Evolutionary conservation across 2,113 vertebrate species (phyloP).

Genomic region (Calidris pugnax): DNA sequence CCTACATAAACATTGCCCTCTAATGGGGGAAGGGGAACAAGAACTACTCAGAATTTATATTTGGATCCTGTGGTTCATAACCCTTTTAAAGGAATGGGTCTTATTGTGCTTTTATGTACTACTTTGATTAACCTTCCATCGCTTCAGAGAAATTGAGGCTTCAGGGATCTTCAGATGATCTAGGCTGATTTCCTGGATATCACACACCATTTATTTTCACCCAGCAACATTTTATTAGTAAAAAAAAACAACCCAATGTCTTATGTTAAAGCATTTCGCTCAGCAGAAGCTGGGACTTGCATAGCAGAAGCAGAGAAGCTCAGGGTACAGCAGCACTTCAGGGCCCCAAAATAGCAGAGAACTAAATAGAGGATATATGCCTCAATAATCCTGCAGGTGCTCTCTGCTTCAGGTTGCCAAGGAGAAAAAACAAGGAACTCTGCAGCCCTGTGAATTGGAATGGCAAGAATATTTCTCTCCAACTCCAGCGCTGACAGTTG

Average conservation of each 20-base stretch:
- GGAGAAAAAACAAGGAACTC: neutral
- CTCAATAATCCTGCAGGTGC: neutral
- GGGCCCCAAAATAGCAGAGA: neutral
- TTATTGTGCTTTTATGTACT: slow-evolving; percentile 5
- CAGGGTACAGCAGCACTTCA: neutral
- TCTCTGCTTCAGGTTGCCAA: neutral
- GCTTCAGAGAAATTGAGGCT: slow-evolving; percentile 15
- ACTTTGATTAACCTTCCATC: slow-evolving; percentile 12
- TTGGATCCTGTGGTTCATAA: neutral
- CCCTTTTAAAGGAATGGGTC: neutral
- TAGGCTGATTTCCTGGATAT: slow-evolving; percentile 1
- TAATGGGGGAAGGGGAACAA: neutral
- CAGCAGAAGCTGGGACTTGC: neutral
- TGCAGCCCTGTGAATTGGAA: neutral
- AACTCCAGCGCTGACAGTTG: neutral
- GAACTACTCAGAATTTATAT: neutral
- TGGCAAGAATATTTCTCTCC: neutral
- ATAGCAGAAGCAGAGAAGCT: neutral
- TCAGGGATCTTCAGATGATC: neutral
- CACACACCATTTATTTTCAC: slow-evolving; percentile 43
- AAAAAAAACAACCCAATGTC: neutral
- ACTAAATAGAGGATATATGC: neutral
- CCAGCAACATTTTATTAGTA: neutral
- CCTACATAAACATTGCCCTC: neutral
- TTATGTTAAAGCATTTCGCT: neutral